Conservation (phyloP, 1,140 invertebrate species). For the Pseudomyrmex sp. region DNA sequence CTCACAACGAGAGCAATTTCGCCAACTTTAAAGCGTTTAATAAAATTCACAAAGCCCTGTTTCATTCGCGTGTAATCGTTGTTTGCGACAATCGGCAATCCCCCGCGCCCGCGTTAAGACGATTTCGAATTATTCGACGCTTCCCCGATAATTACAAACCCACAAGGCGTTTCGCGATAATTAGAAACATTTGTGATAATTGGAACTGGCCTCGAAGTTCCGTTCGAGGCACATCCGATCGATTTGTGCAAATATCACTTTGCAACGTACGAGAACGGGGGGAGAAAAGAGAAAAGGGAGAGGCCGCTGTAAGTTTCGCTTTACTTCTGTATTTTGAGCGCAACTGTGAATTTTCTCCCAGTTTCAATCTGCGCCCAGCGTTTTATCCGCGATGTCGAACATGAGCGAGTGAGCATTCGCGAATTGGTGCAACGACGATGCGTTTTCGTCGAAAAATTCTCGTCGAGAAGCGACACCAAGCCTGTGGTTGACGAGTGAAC, state of each 20-base stretch:
- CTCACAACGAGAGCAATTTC: background rate
- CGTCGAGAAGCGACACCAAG: background rate
- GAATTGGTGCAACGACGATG: background rate
- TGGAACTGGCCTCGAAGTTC: background rate
- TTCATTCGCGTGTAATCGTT: background rate
- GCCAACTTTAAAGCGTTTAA: background rate
- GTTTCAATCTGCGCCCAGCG: background rate
- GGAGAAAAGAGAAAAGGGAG: no score
- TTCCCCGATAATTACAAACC: slow-evolving; percentile 32
- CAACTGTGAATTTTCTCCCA: background rate
- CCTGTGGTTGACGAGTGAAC: background rate
- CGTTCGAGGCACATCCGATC: background rate
- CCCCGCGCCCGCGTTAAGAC: background rate
- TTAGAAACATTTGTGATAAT: slow-evolving; percentile 20
- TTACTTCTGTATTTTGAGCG: background rate
- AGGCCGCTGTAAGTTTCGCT: background rate
- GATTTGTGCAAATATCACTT: slow-evolving; percentile 35
- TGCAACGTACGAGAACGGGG: background rate
- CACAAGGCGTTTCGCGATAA: background rate
- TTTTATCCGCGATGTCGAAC: slow-evolving; percentile 32
- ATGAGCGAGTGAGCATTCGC: background rate
- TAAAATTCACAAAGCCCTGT: background rate
- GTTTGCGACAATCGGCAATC: background rate
- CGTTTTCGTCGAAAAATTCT: slow-evolving; percentile 18
- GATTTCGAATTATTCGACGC: background rate